Percentiles rank a stretch among this genome's conserved stretches.
These are phyloP conservation scores for Balaeniceps rex DNA, from an alignment of 2,113 vertebrate genomes.

Conservation along the genomic window DNA sequence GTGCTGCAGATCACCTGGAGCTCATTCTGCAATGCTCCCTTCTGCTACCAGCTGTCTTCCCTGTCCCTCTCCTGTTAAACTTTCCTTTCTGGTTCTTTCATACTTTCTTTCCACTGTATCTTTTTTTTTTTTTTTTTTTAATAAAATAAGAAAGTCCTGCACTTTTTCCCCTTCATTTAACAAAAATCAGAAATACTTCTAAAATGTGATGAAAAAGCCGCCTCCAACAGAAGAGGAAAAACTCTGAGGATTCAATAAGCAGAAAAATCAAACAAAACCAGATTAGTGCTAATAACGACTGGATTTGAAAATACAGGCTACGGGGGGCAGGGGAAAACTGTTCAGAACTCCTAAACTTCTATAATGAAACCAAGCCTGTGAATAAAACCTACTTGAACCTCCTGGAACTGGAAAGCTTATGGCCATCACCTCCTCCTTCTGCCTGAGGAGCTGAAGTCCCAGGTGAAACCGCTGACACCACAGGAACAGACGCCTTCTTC, in stretches of 20 bases:
- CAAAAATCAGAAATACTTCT: neutral
- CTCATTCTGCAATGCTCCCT: neutral
- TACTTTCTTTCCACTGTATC: neutral
- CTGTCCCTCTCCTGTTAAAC: neutral
- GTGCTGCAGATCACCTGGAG: neutral
- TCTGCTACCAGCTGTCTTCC: neutral
- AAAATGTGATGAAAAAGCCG: neutral
- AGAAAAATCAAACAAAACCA: neutral
- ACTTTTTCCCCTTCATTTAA: neutral
- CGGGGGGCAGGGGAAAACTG: fast-evolving
- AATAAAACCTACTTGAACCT: neutral
- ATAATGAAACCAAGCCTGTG: fast-evolving
- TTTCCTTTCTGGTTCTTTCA: neutral
- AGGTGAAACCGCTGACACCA: neutral
- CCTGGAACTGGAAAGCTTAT: neutral
- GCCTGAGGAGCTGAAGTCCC: neutral
- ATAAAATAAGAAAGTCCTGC: neutral
- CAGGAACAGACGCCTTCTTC: fast-evolving
- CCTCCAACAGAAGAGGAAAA: neutral
- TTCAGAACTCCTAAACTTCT: neutral
- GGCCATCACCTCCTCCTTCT: neutral
- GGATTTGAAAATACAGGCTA: neutral
- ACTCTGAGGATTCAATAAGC: neutral
- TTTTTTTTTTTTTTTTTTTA: neutral
- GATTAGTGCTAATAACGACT: neutral